A percentile compares a stretch with the other conserved stretches of the same genome.
Conservation (phyloP, 1,140 invertebrate species). For the Antheraea mylitta region DNA sequence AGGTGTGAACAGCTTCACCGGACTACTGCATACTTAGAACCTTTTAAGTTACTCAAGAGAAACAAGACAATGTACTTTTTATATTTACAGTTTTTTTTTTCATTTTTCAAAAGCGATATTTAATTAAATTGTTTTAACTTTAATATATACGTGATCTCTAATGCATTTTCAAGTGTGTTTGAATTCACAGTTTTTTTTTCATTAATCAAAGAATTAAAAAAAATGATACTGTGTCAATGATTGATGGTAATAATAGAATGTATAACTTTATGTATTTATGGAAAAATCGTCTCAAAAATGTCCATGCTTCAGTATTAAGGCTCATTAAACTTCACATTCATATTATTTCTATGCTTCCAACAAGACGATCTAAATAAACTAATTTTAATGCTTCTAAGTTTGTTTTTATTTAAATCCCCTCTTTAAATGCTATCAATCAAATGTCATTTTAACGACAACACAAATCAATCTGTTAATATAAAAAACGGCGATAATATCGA, state of each 20-base stretch:
- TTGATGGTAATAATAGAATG: neutral
- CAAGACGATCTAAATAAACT: neutral
- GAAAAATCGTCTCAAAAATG: neutral
- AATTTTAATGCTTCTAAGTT: neutral
- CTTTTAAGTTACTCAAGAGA: neutral
- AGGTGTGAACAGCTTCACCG: too few species aligned
- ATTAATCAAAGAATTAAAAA: too few species aligned
- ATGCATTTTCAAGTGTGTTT: neutral
- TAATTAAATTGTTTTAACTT: neutral
- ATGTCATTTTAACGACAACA: conserved; percentile 1
- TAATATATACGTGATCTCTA: neutral
- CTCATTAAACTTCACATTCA: neutral
- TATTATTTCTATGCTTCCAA: neutral
- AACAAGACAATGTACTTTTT: neutral
- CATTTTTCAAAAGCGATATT: neutral
- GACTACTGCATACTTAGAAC: neutral
- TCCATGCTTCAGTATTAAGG: neutral
- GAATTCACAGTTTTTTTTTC: neutral
- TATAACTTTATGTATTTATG: neutral
- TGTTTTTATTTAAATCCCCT: neutral
- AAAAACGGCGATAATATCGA: conserved; percentile 52
- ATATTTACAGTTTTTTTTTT: neutral
- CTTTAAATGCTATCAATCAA: neutral
- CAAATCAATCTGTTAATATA: conserved; percentile 7
- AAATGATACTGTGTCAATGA: neutral